Conservation (phyloP, 2,797 vertebrate species). For the Chaunax sp. region DNA sequence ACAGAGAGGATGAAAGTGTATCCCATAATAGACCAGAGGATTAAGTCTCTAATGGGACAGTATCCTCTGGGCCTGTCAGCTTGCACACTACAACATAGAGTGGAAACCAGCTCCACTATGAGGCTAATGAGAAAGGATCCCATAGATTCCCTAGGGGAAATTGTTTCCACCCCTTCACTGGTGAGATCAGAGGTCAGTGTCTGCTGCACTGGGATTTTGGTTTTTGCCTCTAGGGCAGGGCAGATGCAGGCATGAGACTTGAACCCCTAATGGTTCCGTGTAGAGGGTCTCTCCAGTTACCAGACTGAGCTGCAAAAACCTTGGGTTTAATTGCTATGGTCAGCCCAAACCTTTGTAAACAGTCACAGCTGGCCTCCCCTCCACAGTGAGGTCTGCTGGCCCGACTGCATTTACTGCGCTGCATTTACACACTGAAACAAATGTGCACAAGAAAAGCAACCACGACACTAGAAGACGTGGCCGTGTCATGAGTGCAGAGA, state of each 20-base stretch:
- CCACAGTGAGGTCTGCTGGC: slow-evolving; percentile 16
- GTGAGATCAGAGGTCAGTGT: slow-evolving; percentile 48
- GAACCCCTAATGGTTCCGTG: slow-evolving; percentile 29
- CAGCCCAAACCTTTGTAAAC: slow-evolving; percentile 28
- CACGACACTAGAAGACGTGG: not conserved
- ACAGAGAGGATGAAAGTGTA: slow-evolving; percentile 4
- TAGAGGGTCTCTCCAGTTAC: slow-evolving; percentile 13
- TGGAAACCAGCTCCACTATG: slow-evolving; percentile 10
- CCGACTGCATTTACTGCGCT: not conserved
- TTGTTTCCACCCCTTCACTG: slow-evolving; percentile 37
- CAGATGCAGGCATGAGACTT: not conserved
- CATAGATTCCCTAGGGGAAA: slow-evolving; percentile 12
- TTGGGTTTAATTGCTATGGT: slow-evolving; percentile 23
- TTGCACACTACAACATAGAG: not conserved
- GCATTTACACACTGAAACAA: slow-evolving; percentile 23
- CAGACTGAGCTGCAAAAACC: slow-evolving; percentile 15
- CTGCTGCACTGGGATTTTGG: slow-evolving; percentile 9
- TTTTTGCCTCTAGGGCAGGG: slow-evolving; percentile 7
- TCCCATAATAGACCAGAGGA: slow-evolving; percentile 5
- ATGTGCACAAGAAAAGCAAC: slow-evolving; percentile 22
- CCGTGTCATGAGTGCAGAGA: not conserved
- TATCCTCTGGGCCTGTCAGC: not conserved
- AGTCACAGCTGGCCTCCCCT: slow-evolving; percentile 52
- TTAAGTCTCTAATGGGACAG: slow-evolving; percentile 9
- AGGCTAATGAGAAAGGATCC: slow-evolving; percentile 15